Percentiles rank a stretch among this genome's conserved stretches.
phyloP scores from a whole-genome alignment of 1,140 invertebrate species.

The Mya arenaria region DNA sequence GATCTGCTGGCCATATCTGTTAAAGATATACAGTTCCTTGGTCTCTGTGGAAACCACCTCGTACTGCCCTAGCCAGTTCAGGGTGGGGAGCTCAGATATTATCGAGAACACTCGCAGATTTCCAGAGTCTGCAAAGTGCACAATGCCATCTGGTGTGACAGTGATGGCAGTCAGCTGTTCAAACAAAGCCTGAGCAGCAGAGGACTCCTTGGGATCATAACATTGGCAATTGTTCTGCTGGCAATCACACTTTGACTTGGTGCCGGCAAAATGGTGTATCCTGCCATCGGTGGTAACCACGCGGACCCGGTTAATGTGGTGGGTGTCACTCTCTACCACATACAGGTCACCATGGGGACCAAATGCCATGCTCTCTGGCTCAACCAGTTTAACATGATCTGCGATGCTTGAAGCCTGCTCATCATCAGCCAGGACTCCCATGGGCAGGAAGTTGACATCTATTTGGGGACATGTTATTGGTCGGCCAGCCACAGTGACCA shows the following conservation, averaged over 20 bases:
- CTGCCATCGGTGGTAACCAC: slow-evolving; percentile 96
- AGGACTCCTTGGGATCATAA: slow-evolving; percentile 89
- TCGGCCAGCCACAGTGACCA: slow-evolving; percentile 95
- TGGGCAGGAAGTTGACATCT: slow-evolving; percentile 75
- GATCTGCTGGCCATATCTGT: slow-evolving; percentile 96
- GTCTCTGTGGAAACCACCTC: slow-evolving; percentile 94
- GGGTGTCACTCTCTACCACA: slow-evolving; percentile 95
- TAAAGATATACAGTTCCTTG: slow-evolving; percentile 97
- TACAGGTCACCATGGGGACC: slow-evolving; percentile 96
- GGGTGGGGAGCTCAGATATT: slow-evolving; percentile 93
- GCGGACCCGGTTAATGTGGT: slow-evolving; percentile 93
- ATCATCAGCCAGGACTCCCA: slow-evolving; percentile 73
- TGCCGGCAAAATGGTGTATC: slow-evolving; percentile 95
- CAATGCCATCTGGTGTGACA: slow-evolving; percentile 93
- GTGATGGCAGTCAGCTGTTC: slow-evolving; percentile 95
- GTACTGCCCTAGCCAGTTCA: slow-evolving; percentile 94
- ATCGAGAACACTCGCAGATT: slow-evolving; percentile 92
- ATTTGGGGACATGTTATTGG: slow-evolving; percentile 93
- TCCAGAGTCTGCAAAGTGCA: slow-evolving; percentile 93
- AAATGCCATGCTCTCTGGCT: slow-evolving; percentile 96
- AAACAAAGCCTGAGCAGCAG: slow-evolving; percentile 96
- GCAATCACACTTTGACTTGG: slow-evolving; percentile 97
- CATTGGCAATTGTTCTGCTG: slow-evolving; percentile 91
- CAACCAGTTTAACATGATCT: slow-evolving; percentile 91
- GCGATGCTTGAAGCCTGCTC: slow-evolving; percentile 76